Evolutionary conservation across 2,797 vertebrate genomes (phyloP).

Genomic region (Macropodus opercularis): DNA sequence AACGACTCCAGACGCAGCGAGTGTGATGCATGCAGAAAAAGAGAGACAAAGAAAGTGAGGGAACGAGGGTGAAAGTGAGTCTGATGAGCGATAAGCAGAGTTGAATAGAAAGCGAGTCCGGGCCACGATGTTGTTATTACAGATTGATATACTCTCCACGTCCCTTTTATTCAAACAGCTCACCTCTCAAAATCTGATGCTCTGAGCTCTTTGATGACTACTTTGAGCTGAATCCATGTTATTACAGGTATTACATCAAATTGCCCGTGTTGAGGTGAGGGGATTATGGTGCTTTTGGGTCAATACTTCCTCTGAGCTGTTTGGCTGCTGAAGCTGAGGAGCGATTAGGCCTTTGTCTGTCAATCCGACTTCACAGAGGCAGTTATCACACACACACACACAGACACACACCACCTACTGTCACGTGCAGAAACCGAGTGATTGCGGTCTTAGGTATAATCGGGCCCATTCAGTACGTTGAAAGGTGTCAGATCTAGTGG

Average conservation of each 20-base stretch:
- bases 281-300: constrained; percentile 95
- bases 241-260: constrained; percentile 99
- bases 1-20: constrained; percentile 8
- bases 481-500: constrained; percentile 53
- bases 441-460: constrained; percentile 52
- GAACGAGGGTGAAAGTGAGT: constrained; percentile 15
- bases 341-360: constrained; percentile 93
- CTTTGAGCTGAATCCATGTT: constrained; percentile 92
- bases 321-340: constrained; percentile 84
- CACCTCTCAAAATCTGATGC: constrained; percentile 88
- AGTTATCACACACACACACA: constrained; percentile 74
- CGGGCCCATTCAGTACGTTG: constrained; percentile 44
- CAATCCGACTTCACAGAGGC: constrained; percentile 87
- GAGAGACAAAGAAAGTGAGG: constrained; percentile 22
- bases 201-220: constrained; percentile 87
- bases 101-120: constrained; percentile 35
- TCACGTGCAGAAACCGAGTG: constrained; percentile 18
- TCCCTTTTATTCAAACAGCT: constrained; percentile 78
- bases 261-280: constrained; percentile 92
- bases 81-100: constrained; percentile 50
- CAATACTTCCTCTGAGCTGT: constrained; percentile 91
- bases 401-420: constrained; percentile 17
- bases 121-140: constrained; percentile 75
- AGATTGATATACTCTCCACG: constrained; percentile 77
- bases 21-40: constrained; percentile 15